Conservation (phyloP, 2,888 invertebrate species). For the Copidosoma aretas region DNA sequence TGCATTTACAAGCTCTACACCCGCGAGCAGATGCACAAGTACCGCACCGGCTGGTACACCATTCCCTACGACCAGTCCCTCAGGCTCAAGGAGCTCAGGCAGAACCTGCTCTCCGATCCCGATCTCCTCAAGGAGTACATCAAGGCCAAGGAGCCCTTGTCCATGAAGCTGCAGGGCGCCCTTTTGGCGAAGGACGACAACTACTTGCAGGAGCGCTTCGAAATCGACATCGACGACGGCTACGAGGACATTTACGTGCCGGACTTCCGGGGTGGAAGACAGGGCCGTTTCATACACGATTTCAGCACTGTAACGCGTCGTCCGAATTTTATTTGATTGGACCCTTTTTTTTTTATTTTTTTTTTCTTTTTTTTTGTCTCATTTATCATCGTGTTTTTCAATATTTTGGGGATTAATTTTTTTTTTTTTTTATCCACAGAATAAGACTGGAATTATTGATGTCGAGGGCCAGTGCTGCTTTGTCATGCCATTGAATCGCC, state of each 20-base stretch:
- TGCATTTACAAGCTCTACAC: conserved; percentile 79
- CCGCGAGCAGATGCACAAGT: conserved; percentile 68
- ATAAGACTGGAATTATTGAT: conserved; percentile 81
- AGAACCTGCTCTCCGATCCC: conserved; percentile 48
- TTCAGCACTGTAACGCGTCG: conserved; percentile 74
- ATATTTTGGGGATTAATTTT: too few relatives aligned
- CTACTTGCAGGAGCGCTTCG: conserved; percentile 80
- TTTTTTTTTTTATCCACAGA: too few relatives aligned
- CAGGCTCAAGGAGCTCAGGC: conserved; percentile 47
- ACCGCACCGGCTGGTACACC: conserved; percentile 72
- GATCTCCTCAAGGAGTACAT: conserved; percentile 46
- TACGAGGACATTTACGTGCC: conserved; percentile 86
- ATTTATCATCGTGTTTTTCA: too few relatives aligned
- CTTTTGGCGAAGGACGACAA: conserved; percentile 38
- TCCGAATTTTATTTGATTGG: background rate
- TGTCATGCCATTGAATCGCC: conserved; percentile 85
- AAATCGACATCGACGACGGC: conserved; percentile 76
- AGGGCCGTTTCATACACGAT: conserved; percentile 90
- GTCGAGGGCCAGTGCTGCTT: conserved; percentile 80
- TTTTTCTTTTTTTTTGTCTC: too few relatives aligned
- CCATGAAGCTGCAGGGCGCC: background rate
- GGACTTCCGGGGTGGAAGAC: conserved; percentile 80
- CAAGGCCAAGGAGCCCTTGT: background rate
- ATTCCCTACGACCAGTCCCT: conserved; percentile 66
- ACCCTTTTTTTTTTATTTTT: background rate